These are phyloP conservation scores for Hybognathus amarus DNA, from an alignment of 2,797 vertebrate species.

Conservation along the genomic window DNA sequence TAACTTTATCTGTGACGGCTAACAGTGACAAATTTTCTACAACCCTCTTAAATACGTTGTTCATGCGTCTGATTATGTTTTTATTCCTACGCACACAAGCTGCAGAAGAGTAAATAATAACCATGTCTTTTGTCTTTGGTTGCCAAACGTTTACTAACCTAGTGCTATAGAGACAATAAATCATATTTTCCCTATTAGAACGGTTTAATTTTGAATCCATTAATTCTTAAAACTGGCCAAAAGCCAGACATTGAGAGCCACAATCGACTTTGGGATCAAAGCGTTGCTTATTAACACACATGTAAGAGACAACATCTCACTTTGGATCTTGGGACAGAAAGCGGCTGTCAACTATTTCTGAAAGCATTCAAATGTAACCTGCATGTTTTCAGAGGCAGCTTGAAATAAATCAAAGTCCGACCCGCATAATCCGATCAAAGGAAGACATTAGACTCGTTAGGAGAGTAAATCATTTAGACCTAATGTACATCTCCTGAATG, in stretches of 20 bases:
- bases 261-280: slow-evolving; percentile 5
- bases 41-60: not conserved
- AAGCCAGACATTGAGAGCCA: not conserved
- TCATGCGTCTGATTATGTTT: not conserved
- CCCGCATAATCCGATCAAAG: slow-evolving; percentile 38
- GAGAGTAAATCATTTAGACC: slow-evolving; percentile 55
- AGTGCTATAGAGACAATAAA: not conserved
- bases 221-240: not conserved
- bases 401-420: slow-evolving; percentile 44
- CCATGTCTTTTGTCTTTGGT: not conserved
- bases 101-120: not conserved
- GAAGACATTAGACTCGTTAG: slow-evolving; percentile 44
- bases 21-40: not conserved
- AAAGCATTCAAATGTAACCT: slow-evolving; percentile 26
- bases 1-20: slow-evolving; percentile 7
- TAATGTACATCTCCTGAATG: slow-evolving; percentile 48
- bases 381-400: slow-evolving; percentile 26
- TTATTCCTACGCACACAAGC: not conserved
- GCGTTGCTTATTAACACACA: slow-evolving; percentile 26
- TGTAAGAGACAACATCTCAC: slow-evolving; percentile 19
- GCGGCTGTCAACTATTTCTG: slow-evolving; percentile 22
- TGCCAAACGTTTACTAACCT: not conserved
- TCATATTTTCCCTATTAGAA: not conserved
- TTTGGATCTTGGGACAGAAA: slow-evolving; percentile 19
- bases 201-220: not conserved